These are phyloP conservation scores for Eupithecia subfuscata DNA, from an alignment of 2,888 invertebrate species.

Conservation along the genomic window DNA sequence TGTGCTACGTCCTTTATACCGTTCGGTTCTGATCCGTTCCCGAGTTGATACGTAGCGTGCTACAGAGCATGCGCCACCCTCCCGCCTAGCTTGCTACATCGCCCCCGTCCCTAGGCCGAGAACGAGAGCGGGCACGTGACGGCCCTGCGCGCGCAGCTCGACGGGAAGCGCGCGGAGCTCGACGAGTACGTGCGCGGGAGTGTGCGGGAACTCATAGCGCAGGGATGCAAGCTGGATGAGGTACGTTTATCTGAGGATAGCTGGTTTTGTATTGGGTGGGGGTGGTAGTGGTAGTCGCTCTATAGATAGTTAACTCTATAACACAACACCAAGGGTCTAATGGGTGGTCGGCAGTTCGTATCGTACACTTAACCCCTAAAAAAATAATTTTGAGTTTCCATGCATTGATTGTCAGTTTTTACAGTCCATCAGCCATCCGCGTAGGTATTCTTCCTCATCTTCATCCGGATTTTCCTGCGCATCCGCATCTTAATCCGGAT, in stretches of 20 bases:
- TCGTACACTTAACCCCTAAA: no score
- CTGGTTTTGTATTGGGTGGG: background rate
- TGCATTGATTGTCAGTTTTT: no score
- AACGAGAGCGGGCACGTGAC: slow-evolving; percentile 86
- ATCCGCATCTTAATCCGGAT: background rate
- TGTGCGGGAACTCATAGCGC: slow-evolving; percentile 79
- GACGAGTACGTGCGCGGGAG: slow-evolving; percentile 79
- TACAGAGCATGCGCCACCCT: background rate
- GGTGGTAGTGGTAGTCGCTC: background rate
- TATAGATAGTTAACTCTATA: background rate
- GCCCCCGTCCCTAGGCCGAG: slow-evolving; percentile 84
- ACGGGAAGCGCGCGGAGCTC: slow-evolving; percentile 80
- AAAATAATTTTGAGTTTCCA: no score
- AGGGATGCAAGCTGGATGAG: slow-evolving; percentile 77
- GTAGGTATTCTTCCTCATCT: background rate
- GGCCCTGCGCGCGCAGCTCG: slow-evolving; percentile 81
- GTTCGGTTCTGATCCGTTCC: background rate
- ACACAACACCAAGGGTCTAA: background rate
- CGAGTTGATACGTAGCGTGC: background rate
- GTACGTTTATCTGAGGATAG: slow-evolving; percentile 54
- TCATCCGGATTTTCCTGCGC: background rate
- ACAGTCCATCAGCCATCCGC: no score
- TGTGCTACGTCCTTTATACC: background rate
- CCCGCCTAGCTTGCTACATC: slow-evolving; percentile 33
- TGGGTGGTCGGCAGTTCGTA: no score